Evolutionary conservation across 1,140 invertebrate species (phyloP).

Genomic region (Mya arenaria): DNA sequence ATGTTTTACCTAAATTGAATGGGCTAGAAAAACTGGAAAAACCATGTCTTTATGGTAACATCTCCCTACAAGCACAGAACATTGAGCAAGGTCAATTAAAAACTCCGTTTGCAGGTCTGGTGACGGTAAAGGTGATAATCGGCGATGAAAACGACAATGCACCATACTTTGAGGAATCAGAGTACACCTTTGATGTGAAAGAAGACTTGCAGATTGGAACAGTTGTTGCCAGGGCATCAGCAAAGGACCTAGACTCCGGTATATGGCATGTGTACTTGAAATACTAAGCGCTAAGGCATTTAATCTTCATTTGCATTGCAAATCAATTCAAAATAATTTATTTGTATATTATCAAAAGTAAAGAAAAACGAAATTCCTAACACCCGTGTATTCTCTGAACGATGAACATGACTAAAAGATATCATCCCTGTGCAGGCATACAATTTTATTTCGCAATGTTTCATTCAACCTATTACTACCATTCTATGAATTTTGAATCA

Average conservation of each 20-base stretch:
- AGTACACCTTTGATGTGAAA: constrained; percentile 97
- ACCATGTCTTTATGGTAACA: too few species aligned
- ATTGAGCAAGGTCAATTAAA: not conserved
- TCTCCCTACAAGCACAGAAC: too few species aligned
- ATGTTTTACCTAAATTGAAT: not conserved
- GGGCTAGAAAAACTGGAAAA: too few species aligned
- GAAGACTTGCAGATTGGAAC: constrained; percentile 97
- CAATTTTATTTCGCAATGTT: too few species aligned
- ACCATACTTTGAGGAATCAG: constrained; percentile 96
- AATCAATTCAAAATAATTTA: not conserved
- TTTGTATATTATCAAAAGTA: not conserved
- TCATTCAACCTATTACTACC: too few species aligned
- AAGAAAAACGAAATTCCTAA: not conserved
- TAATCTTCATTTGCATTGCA: not conserved
- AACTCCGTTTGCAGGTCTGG: constrained; percentile 54
- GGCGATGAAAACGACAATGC: constrained; percentile 99
- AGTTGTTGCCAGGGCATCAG: constrained; percentile 94
- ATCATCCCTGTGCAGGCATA: not conserved
- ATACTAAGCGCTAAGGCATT: not conserved
- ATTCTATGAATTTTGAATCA: too few species aligned
- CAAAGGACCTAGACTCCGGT: constrained; percentile 95
- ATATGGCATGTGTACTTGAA: constrained; percentile 81
- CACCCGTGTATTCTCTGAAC: not conserved
- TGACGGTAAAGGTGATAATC: constrained; percentile 82
- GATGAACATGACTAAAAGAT: not conserved